Percentiles rank a stretch among this genome's conserved stretches.
Conservation (phyloP, 2,888 invertebrate genomes). For the Trisateles emortualis region DNA sequence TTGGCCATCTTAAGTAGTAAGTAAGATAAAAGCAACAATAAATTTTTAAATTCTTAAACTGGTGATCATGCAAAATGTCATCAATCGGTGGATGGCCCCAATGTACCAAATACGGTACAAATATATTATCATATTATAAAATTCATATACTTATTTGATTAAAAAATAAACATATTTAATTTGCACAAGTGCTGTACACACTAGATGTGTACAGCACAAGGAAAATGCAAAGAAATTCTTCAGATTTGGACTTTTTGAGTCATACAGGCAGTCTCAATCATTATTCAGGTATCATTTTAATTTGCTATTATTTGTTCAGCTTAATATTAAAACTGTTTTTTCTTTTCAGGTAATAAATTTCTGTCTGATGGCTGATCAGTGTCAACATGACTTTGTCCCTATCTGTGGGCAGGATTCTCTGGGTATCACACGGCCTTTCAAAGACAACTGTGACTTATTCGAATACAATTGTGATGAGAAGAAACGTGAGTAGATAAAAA, state of each 20-base stretch:
- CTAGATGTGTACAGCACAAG: too few species aligned
- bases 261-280: conserved; percentile 71
- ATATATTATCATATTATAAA: too few species aligned
- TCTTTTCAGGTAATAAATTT: conserved; percentile 72
- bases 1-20: too few species aligned
- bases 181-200: too few species aligned
- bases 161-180: too few species aligned
- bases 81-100: too few species aligned
- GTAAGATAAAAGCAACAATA: too few species aligned
- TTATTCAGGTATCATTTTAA: conserved; percentile 75
- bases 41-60: too few species aligned
- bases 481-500: conserved; percentile 78
- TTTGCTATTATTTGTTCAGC: too few species aligned
- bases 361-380: conserved; percentile 80
- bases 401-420: conserved; percentile 80
- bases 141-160: too few species aligned
- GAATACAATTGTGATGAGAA: conserved; percentile 82
- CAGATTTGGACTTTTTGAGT: conserved; percentile 75
- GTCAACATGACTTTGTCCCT: conserved; percentile 78
- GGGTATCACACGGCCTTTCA: conserved; percentile 77
- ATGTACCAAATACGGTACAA: too few species aligned
- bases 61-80: too few species aligned
- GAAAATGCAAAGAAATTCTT: conserved; percentile 68
- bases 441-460: conserved; percentile 77
- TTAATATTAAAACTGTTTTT: neutral